Evolutionary conservation across 92 coral and sea anemone genomes (phyloP).

Genomic region (Anthopleura xanthogrammica): DNA sequence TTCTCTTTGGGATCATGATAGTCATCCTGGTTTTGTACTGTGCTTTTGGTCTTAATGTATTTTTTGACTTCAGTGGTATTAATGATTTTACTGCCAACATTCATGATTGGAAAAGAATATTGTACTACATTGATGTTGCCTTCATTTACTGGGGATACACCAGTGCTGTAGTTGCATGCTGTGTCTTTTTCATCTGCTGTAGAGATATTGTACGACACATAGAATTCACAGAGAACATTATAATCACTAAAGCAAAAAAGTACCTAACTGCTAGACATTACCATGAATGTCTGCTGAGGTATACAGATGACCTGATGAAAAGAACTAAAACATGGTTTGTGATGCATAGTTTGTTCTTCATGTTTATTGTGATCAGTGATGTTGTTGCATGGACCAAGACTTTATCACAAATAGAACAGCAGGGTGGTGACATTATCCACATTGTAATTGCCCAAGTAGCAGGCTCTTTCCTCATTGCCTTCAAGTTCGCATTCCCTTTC

Average conservation of each 20-base stretch:
- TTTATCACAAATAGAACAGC: conserved; percentile 8
- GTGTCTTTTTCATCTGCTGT: conserved; percentile 54
- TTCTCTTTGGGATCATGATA: conserved; percentile 36
- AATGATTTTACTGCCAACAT: conserved; percentile 43
- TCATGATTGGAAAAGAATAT: conserved; percentile 15
- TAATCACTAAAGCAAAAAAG: conserved; percentile 35
- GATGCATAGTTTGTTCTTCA: conserved; percentile 45
- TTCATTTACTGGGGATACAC: conserved; percentile 45
- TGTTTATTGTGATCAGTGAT: conserved; percentile 24
- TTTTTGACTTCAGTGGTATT: conserved; percentile 52
- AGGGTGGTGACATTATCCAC: neutral
- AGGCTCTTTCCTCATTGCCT: conserved; percentile 51
- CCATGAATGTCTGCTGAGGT: conserved; percentile 62
- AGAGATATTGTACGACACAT: conserved; percentile 54
- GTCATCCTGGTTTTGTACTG: conserved; percentile 26
- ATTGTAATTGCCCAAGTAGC: conserved; percentile 48
- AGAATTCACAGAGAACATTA: conserved; percentile 45
- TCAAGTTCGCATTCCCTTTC: conserved; percentile 67
- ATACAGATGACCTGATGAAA: conserved; percentile 39
- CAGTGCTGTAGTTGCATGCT: conserved; percentile 49
- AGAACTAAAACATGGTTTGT: conserved; percentile 43
- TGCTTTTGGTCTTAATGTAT: conserved; percentile 40
- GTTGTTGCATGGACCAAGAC: neutral
- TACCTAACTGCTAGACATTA: conserved; percentile 45
- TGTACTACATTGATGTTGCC: conserved; percentile 31